Evolutionary conservation across 2,888 invertebrate genomes (phyloP).

Genomic region (Sarcophaga caerulescens): DNA sequence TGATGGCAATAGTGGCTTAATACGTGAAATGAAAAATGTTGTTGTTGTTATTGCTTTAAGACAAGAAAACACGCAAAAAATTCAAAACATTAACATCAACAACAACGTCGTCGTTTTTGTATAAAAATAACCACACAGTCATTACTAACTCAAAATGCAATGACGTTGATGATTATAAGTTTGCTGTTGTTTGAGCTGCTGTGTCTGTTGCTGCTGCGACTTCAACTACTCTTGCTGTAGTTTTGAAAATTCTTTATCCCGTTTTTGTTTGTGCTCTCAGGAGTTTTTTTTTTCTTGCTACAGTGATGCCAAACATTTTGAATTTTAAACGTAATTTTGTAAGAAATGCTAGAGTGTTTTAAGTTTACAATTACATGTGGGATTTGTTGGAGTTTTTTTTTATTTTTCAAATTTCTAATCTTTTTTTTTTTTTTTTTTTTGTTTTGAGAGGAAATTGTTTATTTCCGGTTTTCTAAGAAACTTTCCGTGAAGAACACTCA

Average conservation of each 20-base stretch:
- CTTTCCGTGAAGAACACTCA: too few species aligned
- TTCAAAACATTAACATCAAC: not conserved
- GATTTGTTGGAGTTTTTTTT: too few species aligned
- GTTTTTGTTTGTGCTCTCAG: not conserved
- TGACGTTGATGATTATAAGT: constrained; percentile 43
- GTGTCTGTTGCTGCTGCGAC: too few species aligned
- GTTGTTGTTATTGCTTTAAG: not conserved
- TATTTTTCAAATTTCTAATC: too few species aligned
- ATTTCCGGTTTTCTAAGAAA: too few species aligned
- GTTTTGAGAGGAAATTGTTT: too few species aligned
- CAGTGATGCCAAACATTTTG: constrained; percentile 12
- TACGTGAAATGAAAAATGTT: not conserved
- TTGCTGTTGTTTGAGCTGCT: not conserved
- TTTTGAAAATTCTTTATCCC: not conserved
- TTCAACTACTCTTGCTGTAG: too few species aligned
- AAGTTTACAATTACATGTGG: too few species aligned
- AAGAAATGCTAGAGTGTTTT: too few species aligned
- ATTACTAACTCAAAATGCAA: constrained; percentile 22
- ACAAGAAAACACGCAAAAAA: constrained; percentile 11
- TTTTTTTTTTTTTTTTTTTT: too few species aligned
- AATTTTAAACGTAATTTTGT: too few species aligned
- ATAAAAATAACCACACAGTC: constrained; percentile 11
- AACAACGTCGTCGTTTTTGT: not conserved
- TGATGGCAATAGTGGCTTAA: constrained; percentile 11
- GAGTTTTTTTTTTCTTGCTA: too few species aligned